Percentiles rank a stretch among this genome's conserved stretches.
Evolutionary conservation across 2,113 vertebrate species (phyloP).

Genomic region (Rhynchomys soricoides): DNA sequence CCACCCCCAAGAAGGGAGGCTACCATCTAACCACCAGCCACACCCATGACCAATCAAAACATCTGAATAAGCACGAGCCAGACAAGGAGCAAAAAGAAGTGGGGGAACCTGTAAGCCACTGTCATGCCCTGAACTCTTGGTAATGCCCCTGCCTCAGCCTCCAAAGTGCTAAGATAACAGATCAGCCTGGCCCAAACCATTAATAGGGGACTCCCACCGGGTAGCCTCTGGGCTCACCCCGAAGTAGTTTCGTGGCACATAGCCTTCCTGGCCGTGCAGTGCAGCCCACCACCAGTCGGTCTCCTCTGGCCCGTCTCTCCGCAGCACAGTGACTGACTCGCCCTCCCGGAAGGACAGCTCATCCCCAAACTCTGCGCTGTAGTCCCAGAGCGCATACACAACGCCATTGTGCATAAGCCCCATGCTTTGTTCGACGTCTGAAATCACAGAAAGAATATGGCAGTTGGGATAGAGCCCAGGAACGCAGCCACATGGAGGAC

Average conservation of each 20-base stretch:
- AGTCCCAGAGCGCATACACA: conserved; percentile 93
- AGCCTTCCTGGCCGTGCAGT: conserved; percentile 92
- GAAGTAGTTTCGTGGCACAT: conserved; percentile 94
- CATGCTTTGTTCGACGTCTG: conserved; percentile 92
- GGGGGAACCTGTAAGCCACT: too few species aligned
- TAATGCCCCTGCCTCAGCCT: background rate
- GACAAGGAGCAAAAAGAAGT: background rate
- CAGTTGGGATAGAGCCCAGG: accelerated
- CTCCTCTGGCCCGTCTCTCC: conserved; percentile 86
- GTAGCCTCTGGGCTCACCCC: conserved; percentile 86
- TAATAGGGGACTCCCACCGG: accelerated
- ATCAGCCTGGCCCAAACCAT: background rate
- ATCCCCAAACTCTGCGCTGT: conserved; percentile 90
- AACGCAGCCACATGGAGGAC: background rate
- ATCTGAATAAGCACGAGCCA: background rate
- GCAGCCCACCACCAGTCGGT: conserved; percentile 94
- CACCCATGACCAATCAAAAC: background rate
- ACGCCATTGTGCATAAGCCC: conserved; percentile 91
- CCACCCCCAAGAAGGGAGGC: accelerated
- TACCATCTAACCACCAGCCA: background rate
- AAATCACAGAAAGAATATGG: background rate
- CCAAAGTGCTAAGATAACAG: background rate
- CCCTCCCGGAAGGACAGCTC: conserved; percentile 94
- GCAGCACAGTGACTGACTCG: conserved; percentile 93
- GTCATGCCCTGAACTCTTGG: background rate